phyloP scores from a whole-genome alignment of 2,888 invertebrate species.

The Tanypteryx hageni region DNA sequence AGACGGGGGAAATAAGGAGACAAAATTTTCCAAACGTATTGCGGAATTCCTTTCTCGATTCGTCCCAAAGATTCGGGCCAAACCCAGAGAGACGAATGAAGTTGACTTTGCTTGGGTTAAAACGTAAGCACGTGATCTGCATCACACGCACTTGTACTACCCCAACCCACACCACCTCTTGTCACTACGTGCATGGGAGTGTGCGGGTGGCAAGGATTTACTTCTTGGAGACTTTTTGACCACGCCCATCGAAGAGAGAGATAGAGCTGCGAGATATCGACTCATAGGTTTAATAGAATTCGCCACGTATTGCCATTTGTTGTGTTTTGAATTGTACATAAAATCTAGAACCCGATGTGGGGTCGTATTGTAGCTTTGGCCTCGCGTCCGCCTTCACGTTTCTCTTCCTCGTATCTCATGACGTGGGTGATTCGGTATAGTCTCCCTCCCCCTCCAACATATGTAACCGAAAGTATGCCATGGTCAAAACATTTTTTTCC shows the following conservation, averaged over 20 bases:
- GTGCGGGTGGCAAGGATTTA: neutral
- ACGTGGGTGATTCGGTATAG: neutral
- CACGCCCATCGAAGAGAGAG: slow-evolving; percentile 9
- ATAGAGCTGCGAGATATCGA: neutral
- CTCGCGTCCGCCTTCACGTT: neutral
- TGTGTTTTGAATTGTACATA: too few relatives aligned
- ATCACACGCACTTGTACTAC: neutral
- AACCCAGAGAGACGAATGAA: neutral
- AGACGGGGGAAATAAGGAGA: too few relatives aligned
- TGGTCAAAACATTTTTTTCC: neutral
- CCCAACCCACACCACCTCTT: neutral
- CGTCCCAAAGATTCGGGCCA: neutral
- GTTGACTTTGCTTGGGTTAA: neutral
- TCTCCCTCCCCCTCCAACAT: neutral
- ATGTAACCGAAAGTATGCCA: neutral
- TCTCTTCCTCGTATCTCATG: neutral
- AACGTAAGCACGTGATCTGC: neutral
- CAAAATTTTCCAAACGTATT: neutral
- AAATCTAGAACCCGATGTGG: too few relatives aligned
- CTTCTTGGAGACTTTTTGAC: slow-evolving; percentile 4
- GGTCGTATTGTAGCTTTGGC: too few relatives aligned
- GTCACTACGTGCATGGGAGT: too few relatives aligned
- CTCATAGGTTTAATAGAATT: too few relatives aligned
- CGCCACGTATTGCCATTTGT: too few relatives aligned
- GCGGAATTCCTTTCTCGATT: slow-evolving; percentile 6